Base-by-base conservation (phyloP, 1,140 invertebrate species). In the Phortica variegata region DNA sequence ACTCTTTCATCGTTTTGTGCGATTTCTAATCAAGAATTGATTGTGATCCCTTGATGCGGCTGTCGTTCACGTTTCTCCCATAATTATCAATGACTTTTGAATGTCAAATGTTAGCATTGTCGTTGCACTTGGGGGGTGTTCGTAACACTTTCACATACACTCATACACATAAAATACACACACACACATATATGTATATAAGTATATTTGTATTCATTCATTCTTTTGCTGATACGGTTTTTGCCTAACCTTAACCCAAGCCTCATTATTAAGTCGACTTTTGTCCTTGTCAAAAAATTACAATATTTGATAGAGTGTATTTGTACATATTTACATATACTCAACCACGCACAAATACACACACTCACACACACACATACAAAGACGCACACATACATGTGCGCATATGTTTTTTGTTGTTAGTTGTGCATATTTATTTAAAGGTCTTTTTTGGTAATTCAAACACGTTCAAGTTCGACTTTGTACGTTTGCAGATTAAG, bases 21-120 rank as follows among this genome's bases (percentile, higher is more conserved):
- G 57, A 60, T 68, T 68, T 68, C 63, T 68, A 68, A 68, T 68
- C 63, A 68, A 68, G 63, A 68, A 68, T 68, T 68, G 63, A 68
- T 68, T 68, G 63, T 68, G 63, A 68, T 68, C 63, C 60, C 63
- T 68, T 58, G 63, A 63, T 68, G 63, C 63, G 63, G 60, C 63
- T 68, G 63, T 68, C 63, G 63, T 68, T 68, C 63, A 68, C 63
- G 63, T 68, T 68, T 68, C 60, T 65, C 49, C 56, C 63, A 68
- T 68, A 68, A 68, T 68, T 68, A 68, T 68, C 63, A 68, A 68
- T 68, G 63, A 68, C 63, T 68, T 68, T 68, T 68, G 63, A 68
- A 68, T 68, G 63, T 68, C 63, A 68, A 68, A 68, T 68, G 63
- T 69, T 60, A 59, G 58, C 47, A 50, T 52, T 55, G 55, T 58